Percentiles rank a stretch among this genome's conserved stretches.
These are phyloP conservation scores for Malurus alboscapulatus DNA, from an alignment of 2,113 vertebrate genomes.

Conservation along the genomic window DNA sequence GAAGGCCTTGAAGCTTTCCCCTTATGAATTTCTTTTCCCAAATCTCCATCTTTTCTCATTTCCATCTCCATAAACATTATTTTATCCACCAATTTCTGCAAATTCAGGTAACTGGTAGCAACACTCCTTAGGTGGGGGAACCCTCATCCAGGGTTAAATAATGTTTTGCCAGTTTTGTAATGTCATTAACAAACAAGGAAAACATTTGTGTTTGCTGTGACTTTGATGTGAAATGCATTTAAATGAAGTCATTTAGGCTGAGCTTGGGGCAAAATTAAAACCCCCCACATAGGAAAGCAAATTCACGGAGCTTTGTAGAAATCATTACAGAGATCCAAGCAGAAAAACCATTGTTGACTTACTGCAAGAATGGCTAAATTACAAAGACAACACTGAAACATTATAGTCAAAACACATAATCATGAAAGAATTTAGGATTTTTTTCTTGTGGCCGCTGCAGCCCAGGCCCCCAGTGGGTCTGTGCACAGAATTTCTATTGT, in stretches of 20 bases:
- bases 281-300: conserved; percentile 5
- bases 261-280: conserved; percentile 40
- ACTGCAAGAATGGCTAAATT: conserved; percentile 34
- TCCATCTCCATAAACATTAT: background rate
- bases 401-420: conserved; percentile 35
- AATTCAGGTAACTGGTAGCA: background rate
- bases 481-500: conserved; percentile 5
- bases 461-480: background rate
- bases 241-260: conserved; percentile 1
- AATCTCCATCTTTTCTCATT: background rate
- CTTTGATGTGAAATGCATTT: conserved; percentile 33
- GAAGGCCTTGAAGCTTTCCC: background rate
- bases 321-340: conserved; percentile 2
- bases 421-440: conserved; percentile 34
- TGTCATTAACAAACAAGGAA: conserved; percentile 1
- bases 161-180: background rate
- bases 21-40: background rate
- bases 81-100: background rate
- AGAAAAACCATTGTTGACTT: conserved; percentile 5
- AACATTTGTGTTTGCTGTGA: background rate
- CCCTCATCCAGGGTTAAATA: background rate
- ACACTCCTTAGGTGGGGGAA: background rate
- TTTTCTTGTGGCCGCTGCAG: background rate
- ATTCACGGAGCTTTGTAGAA: conserved; percentile 40
- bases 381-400: conserved; percentile 53